Percentiles rank a stretch among this genome's conserved stretches.
Conservation (phyloP, 2,797 vertebrate genomes). For the Parauchenoglanis ngamensis region DNA sequence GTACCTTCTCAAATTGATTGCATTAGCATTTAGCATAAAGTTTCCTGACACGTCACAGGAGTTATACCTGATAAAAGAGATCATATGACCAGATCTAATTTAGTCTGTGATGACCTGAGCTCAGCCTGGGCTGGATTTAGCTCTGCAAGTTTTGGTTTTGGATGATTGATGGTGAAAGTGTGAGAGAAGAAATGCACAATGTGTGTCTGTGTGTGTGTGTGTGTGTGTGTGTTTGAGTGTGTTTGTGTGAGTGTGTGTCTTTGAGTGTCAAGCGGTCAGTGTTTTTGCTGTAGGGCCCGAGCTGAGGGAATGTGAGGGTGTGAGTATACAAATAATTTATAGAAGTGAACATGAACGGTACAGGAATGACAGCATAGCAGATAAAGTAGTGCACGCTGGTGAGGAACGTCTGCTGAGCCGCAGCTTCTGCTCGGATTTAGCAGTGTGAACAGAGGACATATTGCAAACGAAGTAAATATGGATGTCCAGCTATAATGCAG, state of each 20-base stretch:
- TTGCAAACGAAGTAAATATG: not conserved
- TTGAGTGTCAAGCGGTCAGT: not conserved
- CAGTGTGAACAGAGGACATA: not conserved
- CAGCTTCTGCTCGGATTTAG: not conserved
- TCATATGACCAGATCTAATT: too few relatives aligned
- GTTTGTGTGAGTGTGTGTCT: not conserved
- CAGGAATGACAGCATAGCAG: not conserved
- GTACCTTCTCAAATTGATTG: not conserved
- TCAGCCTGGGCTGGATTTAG: not conserved
- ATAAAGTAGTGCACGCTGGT: not conserved
- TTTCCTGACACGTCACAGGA: not conserved
- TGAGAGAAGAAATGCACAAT: not conserved
- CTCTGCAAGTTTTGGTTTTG: not conserved
- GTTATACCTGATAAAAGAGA: not conserved
- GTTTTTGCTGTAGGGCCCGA: not conserved
- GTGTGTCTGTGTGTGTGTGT: not conserved
- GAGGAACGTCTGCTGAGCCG: not conserved
- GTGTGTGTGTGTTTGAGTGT: too few relatives aligned
- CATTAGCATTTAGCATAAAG: not conserved
- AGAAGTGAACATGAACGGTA: not conserved
- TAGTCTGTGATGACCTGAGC: not conserved
- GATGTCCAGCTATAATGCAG: not conserved
- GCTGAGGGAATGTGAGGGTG: not conserved
- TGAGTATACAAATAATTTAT: not conserved
- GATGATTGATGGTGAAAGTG: not conserved